Evolutionary conservation across 2,888 invertebrate genomes (phyloP).

Genomic region (Cosmorhoe ocellata): DNA sequence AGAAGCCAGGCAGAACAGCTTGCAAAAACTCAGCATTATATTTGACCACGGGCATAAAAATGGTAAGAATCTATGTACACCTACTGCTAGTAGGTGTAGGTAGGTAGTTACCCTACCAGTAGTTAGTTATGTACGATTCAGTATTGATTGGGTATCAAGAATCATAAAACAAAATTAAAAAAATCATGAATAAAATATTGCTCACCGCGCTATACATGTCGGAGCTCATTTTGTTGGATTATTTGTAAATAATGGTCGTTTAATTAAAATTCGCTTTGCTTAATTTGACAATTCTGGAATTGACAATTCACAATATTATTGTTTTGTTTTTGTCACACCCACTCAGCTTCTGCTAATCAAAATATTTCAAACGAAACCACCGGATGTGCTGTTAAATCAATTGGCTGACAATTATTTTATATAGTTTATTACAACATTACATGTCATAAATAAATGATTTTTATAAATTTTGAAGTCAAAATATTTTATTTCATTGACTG

Average conservation of each 20-base stretch:
- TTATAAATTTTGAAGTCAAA: too few species aligned
- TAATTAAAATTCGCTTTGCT: background rate
- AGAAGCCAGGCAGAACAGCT: constrained; percentile 72
- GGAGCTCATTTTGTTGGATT: constrained; percentile 34
- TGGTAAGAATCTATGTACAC: constrained; percentile 47
- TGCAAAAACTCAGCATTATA: constrained; percentile 73
- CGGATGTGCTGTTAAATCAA: constrained; percentile 25
- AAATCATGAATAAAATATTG: background rate
- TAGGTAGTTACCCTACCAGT: too few species aligned
- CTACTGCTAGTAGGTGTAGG: too few species aligned
- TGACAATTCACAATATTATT: too few species aligned
- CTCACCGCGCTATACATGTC: constrained; percentile 49
- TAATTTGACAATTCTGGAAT: background rate
- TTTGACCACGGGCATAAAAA: constrained; percentile 73
- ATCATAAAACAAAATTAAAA: background rate
- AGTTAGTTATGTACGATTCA: too few species aligned
- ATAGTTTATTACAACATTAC: background rate
- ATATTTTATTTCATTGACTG: too few species aligned
- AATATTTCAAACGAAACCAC: constrained; percentile 27
- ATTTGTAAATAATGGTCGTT: constrained; percentile 3
- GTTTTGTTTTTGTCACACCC: too few species aligned
- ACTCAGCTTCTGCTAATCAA: constrained; percentile 12
- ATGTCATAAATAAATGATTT: too few species aligned
- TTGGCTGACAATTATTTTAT: background rate
- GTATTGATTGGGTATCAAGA: background rate